These are phyloP conservation scores for Syrphus vitripennis DNA, from an alignment of 2,888 invertebrate genomes.

Conservation along the genomic window DNA sequence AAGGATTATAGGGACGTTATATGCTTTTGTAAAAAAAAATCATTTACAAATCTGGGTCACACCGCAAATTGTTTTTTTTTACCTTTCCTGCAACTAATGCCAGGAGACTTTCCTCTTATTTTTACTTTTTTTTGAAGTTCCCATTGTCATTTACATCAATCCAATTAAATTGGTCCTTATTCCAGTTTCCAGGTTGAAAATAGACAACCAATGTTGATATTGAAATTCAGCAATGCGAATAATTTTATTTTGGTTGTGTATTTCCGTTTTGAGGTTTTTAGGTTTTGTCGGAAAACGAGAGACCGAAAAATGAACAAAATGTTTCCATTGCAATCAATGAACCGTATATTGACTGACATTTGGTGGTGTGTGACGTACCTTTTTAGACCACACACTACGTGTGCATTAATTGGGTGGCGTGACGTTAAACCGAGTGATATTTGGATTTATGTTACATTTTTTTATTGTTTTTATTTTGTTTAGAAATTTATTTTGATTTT, in stretches of 20 bases:
- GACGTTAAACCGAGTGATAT: not conserved
- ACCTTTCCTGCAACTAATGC: constrained; percentile 8
- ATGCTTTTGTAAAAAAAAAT: not conserved
- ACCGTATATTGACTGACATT: constrained; percentile 48
- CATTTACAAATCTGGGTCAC: constrained; percentile 43
- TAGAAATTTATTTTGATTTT: too few relatives aligned
- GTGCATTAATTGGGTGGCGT: not conserved
- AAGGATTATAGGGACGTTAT: constrained; percentile 30
- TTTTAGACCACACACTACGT: not conserved
- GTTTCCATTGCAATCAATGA: constrained; percentile 45
- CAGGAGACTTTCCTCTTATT: not conserved
- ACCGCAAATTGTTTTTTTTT: constrained; percentile 15
- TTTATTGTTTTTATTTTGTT: too few relatives aligned
- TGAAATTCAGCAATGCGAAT: constrained; percentile 37
- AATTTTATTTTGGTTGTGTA: constrained; percentile 46
- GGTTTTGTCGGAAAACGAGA: not conserved
- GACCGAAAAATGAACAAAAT: not conserved
- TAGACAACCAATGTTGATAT: constrained; percentile 32
- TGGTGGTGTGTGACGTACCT: not conserved
- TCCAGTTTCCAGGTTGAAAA: not conserved
- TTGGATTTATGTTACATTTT: not conserved
- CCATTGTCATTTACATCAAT: constrained; percentile 50
- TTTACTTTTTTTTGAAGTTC: not conserved
- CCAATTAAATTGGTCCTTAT: constrained; percentile 54
- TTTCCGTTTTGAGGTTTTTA: constrained; percentile 14